These are phyloP conservation scores for Drosophila parvula DNA, from an alignment of 1,140 invertebrate genomes.

Conservation along the genomic window DNA sequence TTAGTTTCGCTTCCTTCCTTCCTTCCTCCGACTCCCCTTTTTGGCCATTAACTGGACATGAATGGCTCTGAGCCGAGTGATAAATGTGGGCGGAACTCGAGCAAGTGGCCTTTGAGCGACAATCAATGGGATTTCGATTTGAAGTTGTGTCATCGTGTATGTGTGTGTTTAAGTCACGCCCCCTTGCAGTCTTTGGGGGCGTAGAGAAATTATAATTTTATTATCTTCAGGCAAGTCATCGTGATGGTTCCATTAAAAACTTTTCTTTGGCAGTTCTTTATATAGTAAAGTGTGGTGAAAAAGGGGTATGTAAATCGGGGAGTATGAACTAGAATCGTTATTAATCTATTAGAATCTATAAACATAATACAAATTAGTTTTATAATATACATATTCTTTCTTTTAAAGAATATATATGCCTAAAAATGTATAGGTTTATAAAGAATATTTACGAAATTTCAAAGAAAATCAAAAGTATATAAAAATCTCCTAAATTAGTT, in stretches of 20 bases:
- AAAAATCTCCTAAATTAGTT: background rate
- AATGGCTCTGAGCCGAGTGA: slow-evolving; percentile 44
- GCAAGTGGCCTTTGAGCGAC: slow-evolving; percentile 51
- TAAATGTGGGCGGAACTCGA: slow-evolving; percentile 45
- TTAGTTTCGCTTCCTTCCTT: slow-evolving; percentile 46
- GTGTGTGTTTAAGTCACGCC: slow-evolving; percentile 11
- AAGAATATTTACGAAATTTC: background rate
- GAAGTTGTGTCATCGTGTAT: slow-evolving; percentile 39
- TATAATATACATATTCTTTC: background rate
- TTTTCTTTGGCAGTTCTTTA: background rate
- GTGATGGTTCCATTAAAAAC: background rate
- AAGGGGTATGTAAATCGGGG: background rate
- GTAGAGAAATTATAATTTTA: slow-evolving; percentile 43
- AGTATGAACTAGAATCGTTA: background rate
- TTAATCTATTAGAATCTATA: background rate
- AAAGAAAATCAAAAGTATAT: background rate
- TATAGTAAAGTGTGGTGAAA: background rate
- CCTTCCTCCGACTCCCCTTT: slow-evolving; percentile 7
- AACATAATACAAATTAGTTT: background rate
- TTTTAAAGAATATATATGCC: background rate
- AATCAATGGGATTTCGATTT: slow-evolving; percentile 51
- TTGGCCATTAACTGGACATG: slow-evolving; percentile 60
- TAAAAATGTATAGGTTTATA: background rate
- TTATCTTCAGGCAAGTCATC: slow-evolving; percentile 19
- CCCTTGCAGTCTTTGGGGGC: slow-evolving; percentile 7